Evolutionary conservation across 1,140 invertebrate species (phyloP), one percentile per base, ranked within the genome.

Genomic region (Plodia interpunctella): DNA sequence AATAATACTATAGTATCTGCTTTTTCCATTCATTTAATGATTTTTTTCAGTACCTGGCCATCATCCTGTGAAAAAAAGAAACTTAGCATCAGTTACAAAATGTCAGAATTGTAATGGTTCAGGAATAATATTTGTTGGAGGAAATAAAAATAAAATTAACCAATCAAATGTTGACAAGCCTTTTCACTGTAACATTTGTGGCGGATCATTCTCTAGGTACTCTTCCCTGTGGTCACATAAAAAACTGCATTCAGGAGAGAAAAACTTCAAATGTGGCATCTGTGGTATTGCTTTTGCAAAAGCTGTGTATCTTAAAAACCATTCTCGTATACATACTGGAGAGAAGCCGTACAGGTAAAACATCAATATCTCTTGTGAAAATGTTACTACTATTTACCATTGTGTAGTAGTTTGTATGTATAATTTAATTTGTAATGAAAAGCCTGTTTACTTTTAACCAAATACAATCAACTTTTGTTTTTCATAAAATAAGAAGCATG

Each of bases 271-370:
- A 82, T 98, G 97, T 90, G 95, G 96, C 70, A 95, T 97, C 38
- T 99, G 97, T 89, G 96, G 96, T 20, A 93, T 98, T 61, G 96
- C 96, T 60, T 98, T 98, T 90, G 97, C 97, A 20, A 96, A 96
- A 86, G 95, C 95, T 49, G 95, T 96, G 8, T 96, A 96, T 89
- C 91, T 98, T 53, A 98, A 98, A 81, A 99, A 99, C 82, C 96
- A 97, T 83, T 94, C 95, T 32, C 91, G 96, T 57, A 95, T 97
- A 72, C 96, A 97, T 71, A 94, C 93, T 3, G 94, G 94, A 49
- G 95, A 96, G 80, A 96, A 96, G 74, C 96, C 96, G 0, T 97
- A 96, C 78, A 95, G 96, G 89, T 92, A 82, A 50, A 52, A 3
- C 2, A 15, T 53, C 35, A 35, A 35, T 61, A 32, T 53, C n/a